A percentile compares a stretch with the other conserved stretches of the same genome.
Conservation (phyloP, 2,888 invertebrate genomes). For the Agonopterix subpropinquella region DNA sequence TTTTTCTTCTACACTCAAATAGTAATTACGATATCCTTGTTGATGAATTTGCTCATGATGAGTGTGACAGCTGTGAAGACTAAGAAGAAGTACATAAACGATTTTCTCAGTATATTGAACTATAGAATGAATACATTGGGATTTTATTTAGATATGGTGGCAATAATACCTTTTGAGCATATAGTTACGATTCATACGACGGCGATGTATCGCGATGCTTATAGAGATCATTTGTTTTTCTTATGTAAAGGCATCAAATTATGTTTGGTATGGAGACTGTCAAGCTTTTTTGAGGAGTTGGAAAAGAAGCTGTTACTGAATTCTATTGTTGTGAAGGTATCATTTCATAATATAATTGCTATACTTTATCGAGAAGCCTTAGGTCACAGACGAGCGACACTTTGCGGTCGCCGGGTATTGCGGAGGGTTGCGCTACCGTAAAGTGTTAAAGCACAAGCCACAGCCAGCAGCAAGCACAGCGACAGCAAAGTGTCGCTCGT, state of each 20-base stretch:
- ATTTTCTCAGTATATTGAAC: conserved; percentile 47
- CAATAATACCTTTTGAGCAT: conserved; percentile 67
- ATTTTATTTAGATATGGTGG: conserved; percentile 68
- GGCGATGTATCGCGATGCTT: conserved; percentile 48
- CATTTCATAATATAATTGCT: background rate
- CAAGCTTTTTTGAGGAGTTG: conserved; percentile 58
- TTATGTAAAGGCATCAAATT: conserved; percentile 71
- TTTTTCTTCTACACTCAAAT: conserved; percentile 52
- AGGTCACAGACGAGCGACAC: too few species aligned
- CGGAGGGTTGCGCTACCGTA: too few species aligned
- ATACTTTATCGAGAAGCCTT: too few species aligned
- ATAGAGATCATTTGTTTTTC: conserved; percentile 59
- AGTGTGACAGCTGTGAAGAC: conserved; percentile 63
- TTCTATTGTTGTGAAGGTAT: conserved; percentile 54
- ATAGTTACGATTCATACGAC: conserved; percentile 54
- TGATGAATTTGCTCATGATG: conserved; percentile 59
- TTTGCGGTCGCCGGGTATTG: too few species aligned
- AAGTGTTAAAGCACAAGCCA: too few species aligned
- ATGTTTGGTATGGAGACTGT: conserved; percentile 67
- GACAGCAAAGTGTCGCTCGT: too few species aligned
- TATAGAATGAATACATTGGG: conserved; percentile 61
- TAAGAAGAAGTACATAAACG: conserved; percentile 51
- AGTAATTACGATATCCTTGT: conserved; percentile 49
- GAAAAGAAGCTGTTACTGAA: conserved; percentile 58
- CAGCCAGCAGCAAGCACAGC: too few species aligned